Evolutionary conservation across 1,140 invertebrate genomes (phyloP).

Genomic region (Lethrus apterus): DNA sequence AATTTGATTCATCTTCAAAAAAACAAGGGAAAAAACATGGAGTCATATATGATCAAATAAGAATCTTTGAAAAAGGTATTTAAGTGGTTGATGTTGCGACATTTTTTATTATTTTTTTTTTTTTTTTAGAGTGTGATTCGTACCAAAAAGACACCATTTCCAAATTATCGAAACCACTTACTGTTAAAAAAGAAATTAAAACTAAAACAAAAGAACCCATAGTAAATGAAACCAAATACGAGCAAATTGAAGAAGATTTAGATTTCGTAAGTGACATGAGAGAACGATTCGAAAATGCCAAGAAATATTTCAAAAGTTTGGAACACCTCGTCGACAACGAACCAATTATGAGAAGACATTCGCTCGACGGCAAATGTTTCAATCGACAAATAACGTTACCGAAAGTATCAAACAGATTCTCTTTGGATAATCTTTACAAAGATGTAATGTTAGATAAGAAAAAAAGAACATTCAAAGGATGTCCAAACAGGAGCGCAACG

Average conservation of each 20-base stretch:
- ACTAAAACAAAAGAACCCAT: background rate
- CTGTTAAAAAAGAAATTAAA: background rate
- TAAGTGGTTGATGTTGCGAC: background rate
- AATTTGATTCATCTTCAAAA: background rate
- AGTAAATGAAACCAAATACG: background rate
- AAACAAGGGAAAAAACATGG: background rate
- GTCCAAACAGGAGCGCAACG: background rate
- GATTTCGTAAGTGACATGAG: background rate
- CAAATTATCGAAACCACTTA: background rate
- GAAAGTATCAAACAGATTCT: background rate
- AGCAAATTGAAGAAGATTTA: constrained; percentile 6
- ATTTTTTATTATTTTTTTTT: background rate
- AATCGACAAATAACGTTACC: background rate
- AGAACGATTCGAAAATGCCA: constrained; percentile 6
- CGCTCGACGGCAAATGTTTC: constrained; percentile 4
- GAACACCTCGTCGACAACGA: background rate
- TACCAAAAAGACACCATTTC: background rate
- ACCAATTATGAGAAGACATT: background rate
- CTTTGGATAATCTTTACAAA: constrained; percentile 7
- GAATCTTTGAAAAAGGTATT: constrained; percentile 9
- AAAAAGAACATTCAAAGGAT: background rate
- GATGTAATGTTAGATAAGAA: constrained; percentile 5
- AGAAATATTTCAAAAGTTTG: constrained; percentile 1
- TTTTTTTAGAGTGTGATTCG: background rate
- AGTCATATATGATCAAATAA: constrained; percentile 2